A percentile compares a stretch with the other conserved stretches of the same genome.
phyloP scores from a whole-genome alignment of 2,797 vertebrate species.

The Xiphorhynchus erythropygius region DNA sequence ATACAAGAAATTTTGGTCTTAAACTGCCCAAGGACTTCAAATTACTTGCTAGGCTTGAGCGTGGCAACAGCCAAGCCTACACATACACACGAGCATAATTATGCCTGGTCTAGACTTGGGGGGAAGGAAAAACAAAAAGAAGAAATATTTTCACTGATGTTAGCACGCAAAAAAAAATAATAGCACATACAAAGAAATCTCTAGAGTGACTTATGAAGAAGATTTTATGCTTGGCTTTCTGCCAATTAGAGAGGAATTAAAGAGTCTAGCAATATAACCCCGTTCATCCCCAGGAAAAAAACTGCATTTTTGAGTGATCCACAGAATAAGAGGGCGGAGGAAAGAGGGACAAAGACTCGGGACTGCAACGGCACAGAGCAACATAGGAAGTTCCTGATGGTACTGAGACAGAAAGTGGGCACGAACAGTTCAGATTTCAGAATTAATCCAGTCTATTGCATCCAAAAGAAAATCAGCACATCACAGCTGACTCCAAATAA shows the following conservation, averaged over 20 bases:
- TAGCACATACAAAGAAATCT: constrained; percentile 33
- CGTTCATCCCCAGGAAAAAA: not conserved
- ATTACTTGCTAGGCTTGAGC: not conserved
- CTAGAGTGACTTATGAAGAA: constrained; percentile 38
- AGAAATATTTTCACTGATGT: not conserved
- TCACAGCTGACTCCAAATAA: not conserved
- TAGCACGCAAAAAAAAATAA: constrained; percentile 38
- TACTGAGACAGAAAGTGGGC: not conserved
- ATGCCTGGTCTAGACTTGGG: constrained; percentile 31
- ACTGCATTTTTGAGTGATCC: not conserved
- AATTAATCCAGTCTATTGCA: not conserved
- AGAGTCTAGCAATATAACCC: constrained; percentile 9
- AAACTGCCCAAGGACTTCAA: constrained; percentile 10
- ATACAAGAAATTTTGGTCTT: not conserved
- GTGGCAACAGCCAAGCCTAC: constrained; percentile 6
- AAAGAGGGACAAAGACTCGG: not conserved
- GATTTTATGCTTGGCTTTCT: constrained; percentile 45
- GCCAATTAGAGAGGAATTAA: constrained; percentile 35
- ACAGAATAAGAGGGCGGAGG: not conserved
- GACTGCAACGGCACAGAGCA: not conserved
- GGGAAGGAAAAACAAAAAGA: no score
- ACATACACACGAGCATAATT: not conserved
- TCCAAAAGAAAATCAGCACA: not conserved
- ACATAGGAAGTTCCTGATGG: not conserved
- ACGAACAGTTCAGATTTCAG: not conserved